Evolutionary conservation across 2,113 vertebrate genomes (phyloP).

Genomic region (Patagioenas fasciata): DNA sequence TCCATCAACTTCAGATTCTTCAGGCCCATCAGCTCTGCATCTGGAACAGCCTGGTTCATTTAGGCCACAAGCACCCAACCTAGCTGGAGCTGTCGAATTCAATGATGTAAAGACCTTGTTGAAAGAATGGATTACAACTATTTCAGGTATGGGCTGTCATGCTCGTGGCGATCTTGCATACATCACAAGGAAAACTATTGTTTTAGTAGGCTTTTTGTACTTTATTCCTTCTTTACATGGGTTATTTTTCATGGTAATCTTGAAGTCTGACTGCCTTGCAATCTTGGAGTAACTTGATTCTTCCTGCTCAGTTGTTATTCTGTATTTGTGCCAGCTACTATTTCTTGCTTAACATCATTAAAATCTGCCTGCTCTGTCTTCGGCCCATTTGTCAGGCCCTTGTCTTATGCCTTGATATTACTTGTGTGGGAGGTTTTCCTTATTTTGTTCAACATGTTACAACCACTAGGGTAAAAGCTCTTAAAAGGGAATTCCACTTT

Average conservation of each 20-base stretch:
- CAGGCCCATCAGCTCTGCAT: slow-evolving; percentile 51
- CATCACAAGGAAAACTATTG: background rate
- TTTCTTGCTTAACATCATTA: background rate
- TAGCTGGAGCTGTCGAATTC: slow-evolving; percentile 93
- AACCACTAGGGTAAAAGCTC: background rate
- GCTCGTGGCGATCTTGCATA: background rate
- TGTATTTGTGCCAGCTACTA: background rate
- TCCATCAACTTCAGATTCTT: slow-evolving; percentile 75
- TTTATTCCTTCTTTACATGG: background rate
- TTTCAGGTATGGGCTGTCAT: slow-evolving; percentile 72
- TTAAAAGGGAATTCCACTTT: background rate
- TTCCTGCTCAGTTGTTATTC: background rate
- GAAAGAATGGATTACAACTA: slow-evolving; percentile 95
- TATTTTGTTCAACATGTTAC: background rate
- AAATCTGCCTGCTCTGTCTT: background rate
- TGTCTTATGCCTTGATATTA: background rate
- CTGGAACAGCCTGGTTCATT: background rate
- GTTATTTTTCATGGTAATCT: background rate
- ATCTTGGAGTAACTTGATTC: background rate
- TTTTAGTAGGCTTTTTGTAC: background rate
- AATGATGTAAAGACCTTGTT: slow-evolving; percentile 88
- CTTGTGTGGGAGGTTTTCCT: background rate
- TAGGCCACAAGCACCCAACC: slow-evolving; percentile 79
- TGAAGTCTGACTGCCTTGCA: background rate
- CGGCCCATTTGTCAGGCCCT: background rate